phyloP scores from a whole-genome alignment of 1,140 invertebrate species.

The Drosophila obscura region DNA sequence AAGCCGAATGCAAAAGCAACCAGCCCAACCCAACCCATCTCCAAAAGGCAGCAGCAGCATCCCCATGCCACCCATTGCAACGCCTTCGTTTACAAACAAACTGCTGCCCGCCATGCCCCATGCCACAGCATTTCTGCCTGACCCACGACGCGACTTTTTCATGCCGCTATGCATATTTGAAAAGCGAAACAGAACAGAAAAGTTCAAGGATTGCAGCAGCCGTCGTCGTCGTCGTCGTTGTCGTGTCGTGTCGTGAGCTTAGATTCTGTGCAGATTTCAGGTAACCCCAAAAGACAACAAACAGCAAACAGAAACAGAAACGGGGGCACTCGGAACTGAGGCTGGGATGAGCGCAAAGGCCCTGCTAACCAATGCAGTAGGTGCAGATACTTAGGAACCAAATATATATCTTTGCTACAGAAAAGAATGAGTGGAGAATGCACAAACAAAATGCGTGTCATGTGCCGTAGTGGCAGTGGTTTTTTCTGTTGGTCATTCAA shows the following conservation, averaged over 20 bases:
- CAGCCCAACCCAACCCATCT: slow-evolving; percentile 6
- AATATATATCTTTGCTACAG: no score
- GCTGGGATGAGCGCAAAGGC: not conserved
- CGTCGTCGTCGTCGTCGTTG: slow-evolving; percentile 7
- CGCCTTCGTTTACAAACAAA: slow-evolving; percentile 5
- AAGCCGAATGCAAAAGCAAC: slow-evolving; percentile 68
- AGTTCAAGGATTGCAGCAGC: slow-evolving; percentile 73
- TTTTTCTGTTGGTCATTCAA: no score
- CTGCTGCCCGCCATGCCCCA: not conserved
- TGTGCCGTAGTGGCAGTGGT: no score
- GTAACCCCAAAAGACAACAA: slow-evolving; percentile 63
- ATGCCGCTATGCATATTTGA: slow-evolving; percentile 68
- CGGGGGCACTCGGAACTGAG: not conserved
- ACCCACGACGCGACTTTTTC: slow-evolving; percentile 34
- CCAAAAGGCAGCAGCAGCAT: not conserved
- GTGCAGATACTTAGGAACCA: no score
- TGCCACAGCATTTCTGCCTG: not conserved
- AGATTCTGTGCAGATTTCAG: slow-evolving; percentile 69
- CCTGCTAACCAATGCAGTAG: no score
- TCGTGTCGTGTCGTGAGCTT: slow-evolving; percentile 55
- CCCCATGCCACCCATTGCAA: no score
- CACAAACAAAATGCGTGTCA: no score
- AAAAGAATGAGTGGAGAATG: no score
- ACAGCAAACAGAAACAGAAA: slow-evolving; percentile 11
- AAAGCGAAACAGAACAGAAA: slow-evolving; percentile 53